phyloP scores from a whole-genome alignment of 2,113 vertebrate species.

The Motacilla tschutschensis region DNA sequence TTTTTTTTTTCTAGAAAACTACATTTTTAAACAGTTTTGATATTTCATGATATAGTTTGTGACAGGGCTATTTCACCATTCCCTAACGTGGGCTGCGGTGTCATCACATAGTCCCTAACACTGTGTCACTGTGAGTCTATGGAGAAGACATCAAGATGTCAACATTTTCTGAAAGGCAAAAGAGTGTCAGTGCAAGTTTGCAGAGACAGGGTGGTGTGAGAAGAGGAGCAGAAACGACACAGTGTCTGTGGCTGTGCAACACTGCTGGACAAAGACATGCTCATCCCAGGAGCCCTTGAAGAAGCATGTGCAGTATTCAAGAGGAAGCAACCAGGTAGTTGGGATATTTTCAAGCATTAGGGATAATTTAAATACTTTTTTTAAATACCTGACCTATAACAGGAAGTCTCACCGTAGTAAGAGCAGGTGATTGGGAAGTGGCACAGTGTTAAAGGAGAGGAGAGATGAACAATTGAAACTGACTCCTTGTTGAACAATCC shows the following conservation, averaged over 20 bases:
- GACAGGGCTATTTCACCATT: slow-evolving; percentile 51
- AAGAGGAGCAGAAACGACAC: not conserved
- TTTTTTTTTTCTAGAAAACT: not conserved
- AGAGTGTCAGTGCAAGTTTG: slow-evolving; percentile 32
- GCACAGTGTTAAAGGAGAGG: not conserved
- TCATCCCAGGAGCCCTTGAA: not conserved
- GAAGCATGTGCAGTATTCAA: not conserved
- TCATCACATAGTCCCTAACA: slow-evolving; percentile 56
- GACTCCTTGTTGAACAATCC: not conserved
- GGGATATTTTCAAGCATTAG: not conserved
- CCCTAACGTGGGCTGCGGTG: slow-evolving; percentile 29
- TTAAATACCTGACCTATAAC: not conserved
- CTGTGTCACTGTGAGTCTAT: slow-evolving; percentile 47
- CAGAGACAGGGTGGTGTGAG: not conserved
- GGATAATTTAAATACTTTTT: not conserved
- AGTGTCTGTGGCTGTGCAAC: not conserved
- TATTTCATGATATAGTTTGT: slow-evolving; percentile 40
- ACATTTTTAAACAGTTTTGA: slow-evolving; percentile 27
- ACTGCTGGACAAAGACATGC: not conserved
- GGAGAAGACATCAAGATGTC: slow-evolving; percentile 53
- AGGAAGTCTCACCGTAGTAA: not conserved
- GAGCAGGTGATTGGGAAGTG: not conserved
- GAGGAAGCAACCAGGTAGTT: not conserved
- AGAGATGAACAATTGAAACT: not conserved
- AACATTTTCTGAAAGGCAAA: slow-evolving; percentile 27